Evolutionary conservation across 1,140 invertebrate species (phyloP), one percentile per base, ranked within the genome.

Genomic region (Platyura marginata): DNA sequence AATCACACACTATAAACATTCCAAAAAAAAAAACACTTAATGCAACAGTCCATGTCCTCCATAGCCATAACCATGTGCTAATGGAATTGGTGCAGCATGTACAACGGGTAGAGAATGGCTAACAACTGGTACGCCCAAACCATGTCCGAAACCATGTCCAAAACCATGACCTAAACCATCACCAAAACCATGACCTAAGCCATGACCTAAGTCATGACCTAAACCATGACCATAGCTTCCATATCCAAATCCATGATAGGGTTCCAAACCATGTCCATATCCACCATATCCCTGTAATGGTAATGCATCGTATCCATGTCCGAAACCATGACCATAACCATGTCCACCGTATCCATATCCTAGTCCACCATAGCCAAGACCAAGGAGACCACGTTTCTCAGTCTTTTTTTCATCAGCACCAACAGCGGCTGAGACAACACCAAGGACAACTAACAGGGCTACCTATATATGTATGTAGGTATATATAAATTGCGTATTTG

Each of bases 31-130:
- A 6, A 8, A 29, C 13, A 29, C 25, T 29, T n/a, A n/a, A n/a
- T n/a, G n/a, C n/a, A n/a, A n/a, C n/a, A 29, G 13, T 29, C 25
- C 25, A 29, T 29, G 25, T 29, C 25, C 25, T 8, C 25, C 25
- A 13, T 29, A 29, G n/a, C n/a, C n/a, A 29, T 25, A 41, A 11
- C 40, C 40, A 41, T 41, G 40, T n/a, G 6, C 40, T 35, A 47
- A 25, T 25, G 50, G 47, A 18, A 54, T 46, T 10, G 46, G 47
- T 36, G 51, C 51, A 37, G 41, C 38, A 40, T 47, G 40, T 11
- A 23, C n/a, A 13, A 22, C 21, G 16, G 37, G 36, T 39, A 41
- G 44, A 33, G 41, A 37, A 13, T 44, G 45, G 32, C 45, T 46
- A 42, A 46, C 41, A 11, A 13, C 5, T 5, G n/a, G 25, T 11